Conservation (phyloP, 2,113 vertebrate species). For the Anhinga rufa region DNA sequence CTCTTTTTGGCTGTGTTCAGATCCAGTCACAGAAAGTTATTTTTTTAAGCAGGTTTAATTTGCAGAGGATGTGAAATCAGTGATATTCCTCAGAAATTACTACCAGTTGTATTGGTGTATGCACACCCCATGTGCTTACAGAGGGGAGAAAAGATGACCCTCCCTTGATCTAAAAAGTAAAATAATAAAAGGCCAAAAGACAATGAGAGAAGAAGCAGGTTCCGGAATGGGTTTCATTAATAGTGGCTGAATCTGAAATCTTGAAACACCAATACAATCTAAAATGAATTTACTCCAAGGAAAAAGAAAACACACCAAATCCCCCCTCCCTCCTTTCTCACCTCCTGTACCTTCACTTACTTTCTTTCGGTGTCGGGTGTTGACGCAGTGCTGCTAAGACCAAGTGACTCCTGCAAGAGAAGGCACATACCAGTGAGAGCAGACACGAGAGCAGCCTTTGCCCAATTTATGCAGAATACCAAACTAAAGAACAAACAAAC, state of each 20-base stretch:
- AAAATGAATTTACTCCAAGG: not conserved
- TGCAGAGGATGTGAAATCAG: not conserved
- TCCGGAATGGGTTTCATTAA: not conserved
- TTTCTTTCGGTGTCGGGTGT: slow-evolving; percentile 94
- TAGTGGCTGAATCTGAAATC: not conserved
- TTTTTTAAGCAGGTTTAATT: not conserved
- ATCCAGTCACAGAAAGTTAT: not conserved
- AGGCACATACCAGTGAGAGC: slow-evolving; percentile 21
- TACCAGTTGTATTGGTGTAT: not conserved
- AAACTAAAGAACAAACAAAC: slow-evolving; percentile 21
- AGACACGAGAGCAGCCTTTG: not conserved
- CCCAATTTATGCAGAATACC: not conserved
- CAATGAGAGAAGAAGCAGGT: not conserved
- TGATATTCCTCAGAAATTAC: not conserved
- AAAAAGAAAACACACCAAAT: not conserved
- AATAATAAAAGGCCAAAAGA: not conserved
- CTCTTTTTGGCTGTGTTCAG: not conserved
- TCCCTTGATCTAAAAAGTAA: not conserved
- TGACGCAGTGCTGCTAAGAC: slow-evolving; percentile 86
- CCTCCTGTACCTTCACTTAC: slow-evolving; percentile 75
- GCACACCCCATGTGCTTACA: not conserved
- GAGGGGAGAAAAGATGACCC: not conserved
- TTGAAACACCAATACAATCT: not conserved
- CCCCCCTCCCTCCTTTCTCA: not conserved
- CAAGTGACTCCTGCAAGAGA: slow-evolving; percentile 86